A percentile compares a stretch with the other conserved stretches of the same genome.
phyloP scores from a whole-genome alignment of 2,888 invertebrate genomes.

The Venustoraphidia nigricollis region DNA sequence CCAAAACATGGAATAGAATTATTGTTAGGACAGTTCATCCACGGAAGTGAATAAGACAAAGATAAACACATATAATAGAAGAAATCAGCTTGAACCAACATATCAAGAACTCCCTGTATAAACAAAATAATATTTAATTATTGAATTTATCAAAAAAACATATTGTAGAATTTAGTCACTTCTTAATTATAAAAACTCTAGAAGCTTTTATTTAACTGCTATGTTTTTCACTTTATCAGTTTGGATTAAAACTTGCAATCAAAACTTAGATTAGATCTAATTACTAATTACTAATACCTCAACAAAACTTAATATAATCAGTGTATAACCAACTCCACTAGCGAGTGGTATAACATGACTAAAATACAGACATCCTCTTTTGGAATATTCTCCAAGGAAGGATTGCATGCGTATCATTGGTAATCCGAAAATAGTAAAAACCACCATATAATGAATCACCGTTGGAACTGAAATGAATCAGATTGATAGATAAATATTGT shows the following conservation, averaged over 20 bases:
- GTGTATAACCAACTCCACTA: constrained; percentile 11
- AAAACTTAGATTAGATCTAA: too few relatives aligned
- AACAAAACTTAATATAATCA: too few relatives aligned
- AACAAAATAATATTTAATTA: too few relatives aligned
- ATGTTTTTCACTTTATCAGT: too few relatives aligned
- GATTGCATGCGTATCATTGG: constrained; percentile 13
- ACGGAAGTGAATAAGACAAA: constrained; percentile 6
- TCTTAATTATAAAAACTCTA: too few relatives aligned
- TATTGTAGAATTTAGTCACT: too few relatives aligned
- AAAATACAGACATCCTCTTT: constrained; percentile 10
- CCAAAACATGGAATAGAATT: too few relatives aligned
- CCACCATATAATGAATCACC: constrained; percentile 10
- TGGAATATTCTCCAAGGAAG: constrained; percentile 14
- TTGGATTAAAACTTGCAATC: too few relatives aligned
- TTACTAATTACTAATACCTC: too few relatives aligned
- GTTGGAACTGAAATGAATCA: constrained; percentile 8
- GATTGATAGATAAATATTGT: too few relatives aligned
- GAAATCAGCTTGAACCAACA: constrained; percentile 8
- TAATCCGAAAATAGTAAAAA: constrained; percentile 12
- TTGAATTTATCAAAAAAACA: too few relatives aligned
- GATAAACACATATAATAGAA: constrained; percentile 10
- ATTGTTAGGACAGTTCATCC: constrained; percentile 10
- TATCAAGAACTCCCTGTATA: neutral
- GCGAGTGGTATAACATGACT: constrained; percentile 12
- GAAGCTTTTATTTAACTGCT: too few relatives aligned